Evolutionary conservation across 2,113 vertebrate genomes (phyloP).

Genomic region (Cyprinodon variegatus): DNA sequence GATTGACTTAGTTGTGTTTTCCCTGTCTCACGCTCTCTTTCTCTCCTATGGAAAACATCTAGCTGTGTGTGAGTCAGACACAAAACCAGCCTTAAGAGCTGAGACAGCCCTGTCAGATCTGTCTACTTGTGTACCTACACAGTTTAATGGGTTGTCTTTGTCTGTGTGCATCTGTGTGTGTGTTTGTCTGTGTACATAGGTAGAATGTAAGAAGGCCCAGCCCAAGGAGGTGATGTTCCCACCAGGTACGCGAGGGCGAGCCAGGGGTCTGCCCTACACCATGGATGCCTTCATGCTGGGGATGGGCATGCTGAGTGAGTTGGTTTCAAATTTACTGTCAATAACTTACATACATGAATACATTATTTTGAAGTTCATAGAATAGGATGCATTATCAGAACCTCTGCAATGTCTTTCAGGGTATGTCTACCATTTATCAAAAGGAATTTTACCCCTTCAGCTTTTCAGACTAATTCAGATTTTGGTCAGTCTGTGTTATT

Average conservation of each 20-base stretch:
- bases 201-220: slow-evolving; percentile 99
- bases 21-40: background rate
- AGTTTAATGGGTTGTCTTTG: slow-evolving; percentile 69
- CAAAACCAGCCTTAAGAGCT: slow-evolving; percentile 68
- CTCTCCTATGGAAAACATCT: slow-evolving; percentile 63
- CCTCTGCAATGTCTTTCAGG: background rate
- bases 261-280: slow-evolving; percentile 94
- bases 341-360: background rate
- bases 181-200: slow-evolving; percentile 84
- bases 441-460: background rate
- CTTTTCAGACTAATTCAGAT: background rate
- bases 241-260: slow-evolving; percentile 93
- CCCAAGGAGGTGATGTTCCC: slow-evolving; percentile 99
- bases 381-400: no score
- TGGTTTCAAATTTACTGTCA: background rate
- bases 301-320: slow-evolving; percentile 99
- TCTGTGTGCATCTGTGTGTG: slow-evolving; percentile 37
- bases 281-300: slow-evolving; percentile 99
- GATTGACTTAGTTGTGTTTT: slow-evolving; percentile 68
- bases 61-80: slow-evolving; percentile 68
- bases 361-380: no score
- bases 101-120: slow-evolving; percentile 74
- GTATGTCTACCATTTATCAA: background rate
- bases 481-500: background rate
- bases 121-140: slow-evolving; percentile 61